Evolutionary conservation across 2,797 vertebrate species (phyloP).

Genomic region (Hippocampus kuda): DNA sequence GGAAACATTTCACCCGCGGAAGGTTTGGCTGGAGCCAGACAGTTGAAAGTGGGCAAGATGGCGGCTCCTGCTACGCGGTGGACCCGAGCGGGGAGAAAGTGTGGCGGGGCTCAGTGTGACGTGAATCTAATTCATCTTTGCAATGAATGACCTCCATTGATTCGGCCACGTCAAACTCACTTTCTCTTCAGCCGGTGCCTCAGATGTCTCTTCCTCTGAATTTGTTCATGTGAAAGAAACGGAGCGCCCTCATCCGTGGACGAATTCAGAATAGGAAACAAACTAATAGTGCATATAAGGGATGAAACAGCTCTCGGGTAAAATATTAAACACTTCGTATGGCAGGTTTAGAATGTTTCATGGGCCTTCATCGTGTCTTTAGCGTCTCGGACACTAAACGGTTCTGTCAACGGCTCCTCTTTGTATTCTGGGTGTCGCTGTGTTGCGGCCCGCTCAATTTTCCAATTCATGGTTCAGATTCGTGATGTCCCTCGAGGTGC

Average conservation of each 20-base stretch:
- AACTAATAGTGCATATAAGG: not conserved
- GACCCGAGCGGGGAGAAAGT: not conserved
- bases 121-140: constrained; percentile 50
- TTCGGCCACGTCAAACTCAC: constrained; percentile 62
- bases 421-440: constrained; percentile 25
- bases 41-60: not conserved
- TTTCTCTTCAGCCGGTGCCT: constrained; percentile 51
- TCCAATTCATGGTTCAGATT: no score
- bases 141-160: constrained; percentile 70
- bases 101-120: constrained; percentile 35
- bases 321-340: not conserved
- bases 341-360: not conserved
- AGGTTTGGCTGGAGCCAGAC: not conserved
- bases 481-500: no score
- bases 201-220: constrained; percentile 32
- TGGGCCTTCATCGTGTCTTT: not conserved
- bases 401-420: constrained; percentile 35
- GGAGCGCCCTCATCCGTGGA: constrained; percentile 5
- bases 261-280: constrained; percentile 2
- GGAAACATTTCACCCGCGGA: not conserved
- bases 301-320: constrained; percentile 3
- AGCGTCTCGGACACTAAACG: not conserved
- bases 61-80: not conserved
- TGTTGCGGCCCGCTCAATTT: no score
- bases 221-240: constrained; percentile 12